These are phyloP conservation scores for Periophthalmodon schlosseri DNA, from an alignment of 2,113 vertebrate species.

Conservation along the genomic window DNA sequence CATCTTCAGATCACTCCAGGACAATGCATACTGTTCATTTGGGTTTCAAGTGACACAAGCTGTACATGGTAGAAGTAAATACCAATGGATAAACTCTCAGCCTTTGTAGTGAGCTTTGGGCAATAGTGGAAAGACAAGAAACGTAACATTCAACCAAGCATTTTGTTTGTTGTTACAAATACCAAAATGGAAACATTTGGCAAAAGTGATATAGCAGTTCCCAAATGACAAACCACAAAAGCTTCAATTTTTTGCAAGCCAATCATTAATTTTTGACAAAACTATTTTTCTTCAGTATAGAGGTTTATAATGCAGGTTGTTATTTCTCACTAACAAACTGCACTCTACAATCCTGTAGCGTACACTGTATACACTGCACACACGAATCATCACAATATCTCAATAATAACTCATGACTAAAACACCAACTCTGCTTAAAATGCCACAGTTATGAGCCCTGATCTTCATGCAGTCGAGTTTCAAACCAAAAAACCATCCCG, in stretches of 20 bases:
- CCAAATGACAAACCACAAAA: neutral
- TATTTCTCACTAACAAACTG: neutral
- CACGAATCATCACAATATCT: neutral
- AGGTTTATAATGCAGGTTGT: neutral
- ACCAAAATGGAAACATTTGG: neutral
- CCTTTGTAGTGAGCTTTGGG: neutral
- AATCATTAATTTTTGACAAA: neutral
- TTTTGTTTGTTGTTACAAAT: neutral
- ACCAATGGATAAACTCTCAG: neutral
- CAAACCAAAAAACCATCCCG: conserved; percentile 46
- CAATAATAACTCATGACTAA: neutral
- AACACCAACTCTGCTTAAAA: conserved; percentile 23
- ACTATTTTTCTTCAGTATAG: neutral
- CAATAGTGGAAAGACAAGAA: neutral
- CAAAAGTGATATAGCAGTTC: neutral
- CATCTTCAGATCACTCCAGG: conserved; percentile 24
- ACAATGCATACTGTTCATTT: conserved; percentile 5
- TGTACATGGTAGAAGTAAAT: neutral
- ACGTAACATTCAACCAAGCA: neutral
- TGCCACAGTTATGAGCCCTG: conserved; percentile 54
- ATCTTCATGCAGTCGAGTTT: conserved; percentile 62
- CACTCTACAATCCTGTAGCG: neutral
- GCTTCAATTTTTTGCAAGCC: too few relatives aligned
- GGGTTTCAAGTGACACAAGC: neutral
- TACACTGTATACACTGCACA: neutral